Evolutionary conservation across 2,888 invertebrate genomes (phyloP).

Genomic region (Drosophila quasianomalipes): DNA sequence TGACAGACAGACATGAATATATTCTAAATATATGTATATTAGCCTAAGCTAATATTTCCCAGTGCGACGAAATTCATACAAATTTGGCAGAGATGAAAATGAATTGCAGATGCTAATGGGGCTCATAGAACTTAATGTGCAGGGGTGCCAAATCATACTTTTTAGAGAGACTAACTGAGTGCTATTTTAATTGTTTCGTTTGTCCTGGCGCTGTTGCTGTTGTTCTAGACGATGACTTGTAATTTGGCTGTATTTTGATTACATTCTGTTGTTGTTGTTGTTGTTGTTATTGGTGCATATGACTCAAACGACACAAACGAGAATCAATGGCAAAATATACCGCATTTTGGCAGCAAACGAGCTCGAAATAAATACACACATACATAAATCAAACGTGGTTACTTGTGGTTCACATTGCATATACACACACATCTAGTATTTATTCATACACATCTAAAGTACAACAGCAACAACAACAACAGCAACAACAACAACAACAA

Average conservation of each 20-base stretch:
- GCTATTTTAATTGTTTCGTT: conserved; percentile 42
- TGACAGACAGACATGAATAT: conserved; percentile 36
- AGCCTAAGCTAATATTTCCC: conserved; percentile 41
- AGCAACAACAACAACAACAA: not conserved
- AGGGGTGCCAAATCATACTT: conserved; percentile 29
- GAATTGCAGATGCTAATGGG: conserved; percentile 71
- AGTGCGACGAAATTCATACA: conserved; percentile 58
- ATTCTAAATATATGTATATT: conserved; percentile 29
- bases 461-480: not conserved
- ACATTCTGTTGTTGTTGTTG: not conserved
- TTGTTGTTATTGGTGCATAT: conserved; percentile 4
- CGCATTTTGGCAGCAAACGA: conserved; percentile 60
- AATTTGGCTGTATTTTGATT: conserved; percentile 39
- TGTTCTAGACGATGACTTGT: conserved; percentile 61
- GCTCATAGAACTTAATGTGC: conserved; percentile 38
- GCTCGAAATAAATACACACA: conserved; percentile 14
- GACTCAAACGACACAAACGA: conserved; percentile 17
- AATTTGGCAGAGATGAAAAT: conserved; percentile 66
- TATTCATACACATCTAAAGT: not conserved
- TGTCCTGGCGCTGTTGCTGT: conserved; percentile 41
- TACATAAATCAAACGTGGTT: conserved; percentile 26
- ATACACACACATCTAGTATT: conserved; percentile 1
- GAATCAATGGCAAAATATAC: conserved; percentile 54
- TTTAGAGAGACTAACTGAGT: conserved; percentile 25
- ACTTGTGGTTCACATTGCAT: conserved; percentile 56